Conservation (phyloP, 2,888 invertebrate genomes). For the Brenthis hecate region DNA sequence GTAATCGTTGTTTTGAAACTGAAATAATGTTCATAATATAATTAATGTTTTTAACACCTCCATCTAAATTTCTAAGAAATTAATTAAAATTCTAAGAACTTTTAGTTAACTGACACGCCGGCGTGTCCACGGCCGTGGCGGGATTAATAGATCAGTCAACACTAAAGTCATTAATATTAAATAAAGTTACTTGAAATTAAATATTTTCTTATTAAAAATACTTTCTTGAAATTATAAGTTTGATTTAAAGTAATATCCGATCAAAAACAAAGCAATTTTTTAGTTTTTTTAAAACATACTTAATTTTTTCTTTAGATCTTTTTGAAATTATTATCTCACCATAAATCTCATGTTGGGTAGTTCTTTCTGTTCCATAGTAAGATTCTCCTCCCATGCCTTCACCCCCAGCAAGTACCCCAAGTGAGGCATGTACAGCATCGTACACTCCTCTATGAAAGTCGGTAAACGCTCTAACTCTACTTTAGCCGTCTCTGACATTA, state of each 20-base stretch:
- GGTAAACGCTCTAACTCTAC: slow-evolving; percentile 87
- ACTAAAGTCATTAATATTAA: not conserved
- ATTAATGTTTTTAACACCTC: not conserved
- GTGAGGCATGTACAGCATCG: slow-evolving; percentile 87
- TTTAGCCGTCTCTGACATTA: slow-evolving; percentile 87
- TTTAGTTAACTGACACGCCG: too few relatives aligned
- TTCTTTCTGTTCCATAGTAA: slow-evolving; percentile 80
- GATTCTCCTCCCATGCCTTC: slow-evolving; percentile 83
- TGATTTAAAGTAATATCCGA: too few relatives aligned
- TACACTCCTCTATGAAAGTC: slow-evolving; percentile 84
- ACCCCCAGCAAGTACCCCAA: slow-evolving; percentile 90
- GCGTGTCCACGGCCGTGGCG: too few relatives aligned
- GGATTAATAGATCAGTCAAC: not conserved
- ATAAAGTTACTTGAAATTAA: too few relatives aligned
- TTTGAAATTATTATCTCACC: slow-evolving; percentile 62
- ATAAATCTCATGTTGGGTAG: slow-evolving; percentile 87
- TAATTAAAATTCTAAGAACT: too few relatives aligned
- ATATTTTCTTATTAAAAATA: too few relatives aligned
- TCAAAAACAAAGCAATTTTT: too few relatives aligned
- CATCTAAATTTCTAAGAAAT: too few relatives aligned
- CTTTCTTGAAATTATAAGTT: not conserved
- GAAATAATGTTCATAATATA: slow-evolving; percentile 41
- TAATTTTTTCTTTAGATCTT: not conserved
- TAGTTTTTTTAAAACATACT: too few relatives aligned
- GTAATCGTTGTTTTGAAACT: slow-evolving; percentile 85